Percentiles rank a stretch among this genome's conserved stretches.
Conservation (phyloP, 1,140 invertebrate genomes). For the Tetragonula clypearis region DNA sequence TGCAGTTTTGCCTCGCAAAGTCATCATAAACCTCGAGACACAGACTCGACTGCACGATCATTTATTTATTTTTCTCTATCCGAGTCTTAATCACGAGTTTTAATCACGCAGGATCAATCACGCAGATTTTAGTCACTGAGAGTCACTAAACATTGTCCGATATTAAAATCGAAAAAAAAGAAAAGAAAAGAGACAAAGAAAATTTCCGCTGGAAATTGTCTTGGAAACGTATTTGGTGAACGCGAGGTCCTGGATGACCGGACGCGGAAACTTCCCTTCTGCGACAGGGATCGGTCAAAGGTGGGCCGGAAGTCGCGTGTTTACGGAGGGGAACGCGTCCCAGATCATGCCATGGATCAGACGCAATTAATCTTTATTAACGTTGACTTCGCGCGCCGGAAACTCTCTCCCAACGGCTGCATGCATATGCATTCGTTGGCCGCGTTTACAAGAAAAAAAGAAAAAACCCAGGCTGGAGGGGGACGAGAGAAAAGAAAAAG, state of each 20-base stretch:
- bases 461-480: background rate
- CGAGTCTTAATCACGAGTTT: too few species aligned
- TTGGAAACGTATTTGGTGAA: background rate
- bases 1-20: too few species aligned
- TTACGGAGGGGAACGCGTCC: background rate
- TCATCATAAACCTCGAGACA: too few species aligned
- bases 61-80: too few species aligned
- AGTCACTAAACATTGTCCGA: background rate
- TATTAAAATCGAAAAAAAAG: background rate
- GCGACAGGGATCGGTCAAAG: background rate
- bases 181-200: background rate
- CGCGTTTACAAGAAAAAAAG: background rate
- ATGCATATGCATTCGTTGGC: conserved; percentile 25
- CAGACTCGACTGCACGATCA: too few species aligned
- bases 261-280: background rate
- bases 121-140: too few species aligned
- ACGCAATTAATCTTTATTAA: conserved; percentile 32
- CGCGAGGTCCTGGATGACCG: background rate
- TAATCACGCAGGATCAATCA: too few species aligned
- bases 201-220: background rate
- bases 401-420: background rate
- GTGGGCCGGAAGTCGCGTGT: background rate
- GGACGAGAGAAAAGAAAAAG: background rate
- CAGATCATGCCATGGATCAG: background rate
- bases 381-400: background rate